Evolutionary conservation across 2,797 vertebrate genomes (phyloP).

Genomic region (Bovichtus variegatus): DNA sequence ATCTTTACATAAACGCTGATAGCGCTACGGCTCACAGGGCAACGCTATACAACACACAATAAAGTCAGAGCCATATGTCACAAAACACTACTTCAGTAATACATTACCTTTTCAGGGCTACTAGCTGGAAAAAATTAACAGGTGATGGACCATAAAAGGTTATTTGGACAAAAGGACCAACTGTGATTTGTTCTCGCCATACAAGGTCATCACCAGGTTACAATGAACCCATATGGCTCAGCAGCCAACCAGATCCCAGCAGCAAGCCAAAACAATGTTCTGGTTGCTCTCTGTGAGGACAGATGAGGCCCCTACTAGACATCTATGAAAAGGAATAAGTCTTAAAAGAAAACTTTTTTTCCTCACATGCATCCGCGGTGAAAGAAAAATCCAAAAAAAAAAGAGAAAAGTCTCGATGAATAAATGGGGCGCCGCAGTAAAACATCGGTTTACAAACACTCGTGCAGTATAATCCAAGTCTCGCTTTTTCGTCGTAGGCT

Average conservation of each 20-base stretch:
- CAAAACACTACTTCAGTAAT: not conserved
- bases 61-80: not conserved
- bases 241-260: constrained; percentile 18
- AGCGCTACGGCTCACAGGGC: not conserved
- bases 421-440: no score
- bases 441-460: no score
- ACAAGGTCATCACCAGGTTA: constrained; percentile 17
- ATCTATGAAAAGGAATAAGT: no score
- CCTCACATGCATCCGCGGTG: no score
- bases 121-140: not conserved
- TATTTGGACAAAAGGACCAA: not conserved
- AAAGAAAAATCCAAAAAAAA: no score
- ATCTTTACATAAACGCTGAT: constrained; percentile 50
- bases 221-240: not conserved
- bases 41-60: not conserved
- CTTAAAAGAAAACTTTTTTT: no score
- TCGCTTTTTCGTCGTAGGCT: no score
- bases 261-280: constrained; percentile 1
- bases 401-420: no score
- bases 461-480: no score
- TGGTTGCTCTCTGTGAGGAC: not conserved
- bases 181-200: not conserved
- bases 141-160: not conserved
- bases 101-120: constrained; percentile 11
- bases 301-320: not conserved